Conservation (phyloP, 2,888 invertebrate species). For the Drosophila differens region DNA sequence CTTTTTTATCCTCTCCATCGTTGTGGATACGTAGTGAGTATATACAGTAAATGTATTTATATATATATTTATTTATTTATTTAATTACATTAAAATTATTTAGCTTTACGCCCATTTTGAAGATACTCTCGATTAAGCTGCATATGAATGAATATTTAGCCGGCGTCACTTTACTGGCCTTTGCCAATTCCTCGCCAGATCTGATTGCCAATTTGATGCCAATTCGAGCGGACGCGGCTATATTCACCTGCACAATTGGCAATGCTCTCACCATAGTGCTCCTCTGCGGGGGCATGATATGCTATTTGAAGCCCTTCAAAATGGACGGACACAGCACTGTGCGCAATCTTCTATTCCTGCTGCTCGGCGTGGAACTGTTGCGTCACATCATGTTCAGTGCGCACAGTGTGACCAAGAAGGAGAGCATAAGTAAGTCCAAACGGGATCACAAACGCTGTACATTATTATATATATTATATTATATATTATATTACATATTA, state of each 20-base stretch:
- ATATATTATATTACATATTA: no score
- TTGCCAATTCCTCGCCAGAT: slow-evolving; percentile 52
- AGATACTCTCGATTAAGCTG: slow-evolving; percentile 52
- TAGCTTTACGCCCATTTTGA: slow-evolving; percentile 56
- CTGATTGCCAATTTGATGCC: slow-evolving; percentile 57
- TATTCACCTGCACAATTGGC: slow-evolving; percentile 31
- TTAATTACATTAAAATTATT: not conserved
- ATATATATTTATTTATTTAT: not conserved
- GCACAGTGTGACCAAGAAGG: not conserved
- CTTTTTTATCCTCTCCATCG: slow-evolving; percentile 45
- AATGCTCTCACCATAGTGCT: slow-evolving; percentile 38
- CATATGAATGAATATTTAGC: slow-evolving; percentile 59
- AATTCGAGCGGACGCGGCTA: slow-evolving; percentile 4
- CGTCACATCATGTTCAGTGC: slow-evolving; percentile 6
- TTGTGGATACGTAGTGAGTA: slow-evolving; percentile 51
- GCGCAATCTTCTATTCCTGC: slow-evolving; percentile 54
- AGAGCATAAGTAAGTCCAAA: slow-evolving; percentile 29
- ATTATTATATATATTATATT: not conserved
- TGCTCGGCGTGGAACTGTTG: slow-evolving; percentile 32
- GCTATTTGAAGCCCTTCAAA: slow-evolving; percentile 56
- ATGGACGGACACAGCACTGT: slow-evolving; percentile 44
- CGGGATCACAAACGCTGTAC: not conserved
- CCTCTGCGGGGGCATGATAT: slow-evolving; percentile 53
- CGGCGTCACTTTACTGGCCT: slow-evolving; percentile 46
- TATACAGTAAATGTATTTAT: not conserved